These are phyloP conservation scores for Apostichopus leukothele DNA, from an alignment of 53 echinoderm and acorn worm genomes.

Conservation along the genomic window DNA sequence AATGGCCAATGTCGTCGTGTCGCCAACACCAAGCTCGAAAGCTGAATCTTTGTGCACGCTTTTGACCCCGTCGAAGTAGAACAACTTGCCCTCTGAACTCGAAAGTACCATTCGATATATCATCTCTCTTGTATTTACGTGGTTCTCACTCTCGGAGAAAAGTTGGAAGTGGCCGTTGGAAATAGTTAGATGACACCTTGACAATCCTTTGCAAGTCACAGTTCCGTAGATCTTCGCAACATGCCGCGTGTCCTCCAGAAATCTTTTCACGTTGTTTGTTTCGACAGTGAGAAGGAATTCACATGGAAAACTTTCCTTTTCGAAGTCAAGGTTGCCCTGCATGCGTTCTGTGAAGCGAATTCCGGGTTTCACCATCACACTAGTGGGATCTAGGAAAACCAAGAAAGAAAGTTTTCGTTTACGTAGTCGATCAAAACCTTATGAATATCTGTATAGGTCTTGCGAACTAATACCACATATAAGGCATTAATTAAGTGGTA, in stretches of 20 bases:
- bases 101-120: slow-evolving; percentile 70
- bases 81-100: slow-evolving; percentile 51
- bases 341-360: slow-evolving; percentile 71
- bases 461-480: too few relatives aligned
- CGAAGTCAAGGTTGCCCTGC: slow-evolving; percentile 53
- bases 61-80: slow-evolving; percentile 60
- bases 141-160: slow-evolving; percentile 57
- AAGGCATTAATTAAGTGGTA: too few relatives aligned
- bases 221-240: slow-evolving; percentile 60
- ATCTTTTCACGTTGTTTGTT: slow-evolving; percentile 61
- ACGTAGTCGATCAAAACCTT: too few relatives aligned
- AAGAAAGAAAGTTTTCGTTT: not conserved
- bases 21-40: slow-evolving; percentile 62
- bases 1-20: slow-evolving; percentile 63
- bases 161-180: slow-evolving; percentile 66
- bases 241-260: slow-evolving; percentile 59
- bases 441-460: too few relatives aligned
- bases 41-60: slow-evolving; percentile 69
- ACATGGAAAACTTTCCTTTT: slow-evolving; percentile 42
- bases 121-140: slow-evolving; percentile 64
- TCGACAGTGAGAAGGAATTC: slow-evolving; percentile 64
- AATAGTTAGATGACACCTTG: slow-evolving; percentile 53
- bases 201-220: slow-evolving; percentile 60
- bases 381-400: slow-evolving; percentile 22
- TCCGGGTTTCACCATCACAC: slow-evolving; percentile 61